Percentiles rank a stretch among this genome's conserved stretches.
Conservation (phyloP, 2,113 vertebrate species). For the Lepus europaeus region DNA sequence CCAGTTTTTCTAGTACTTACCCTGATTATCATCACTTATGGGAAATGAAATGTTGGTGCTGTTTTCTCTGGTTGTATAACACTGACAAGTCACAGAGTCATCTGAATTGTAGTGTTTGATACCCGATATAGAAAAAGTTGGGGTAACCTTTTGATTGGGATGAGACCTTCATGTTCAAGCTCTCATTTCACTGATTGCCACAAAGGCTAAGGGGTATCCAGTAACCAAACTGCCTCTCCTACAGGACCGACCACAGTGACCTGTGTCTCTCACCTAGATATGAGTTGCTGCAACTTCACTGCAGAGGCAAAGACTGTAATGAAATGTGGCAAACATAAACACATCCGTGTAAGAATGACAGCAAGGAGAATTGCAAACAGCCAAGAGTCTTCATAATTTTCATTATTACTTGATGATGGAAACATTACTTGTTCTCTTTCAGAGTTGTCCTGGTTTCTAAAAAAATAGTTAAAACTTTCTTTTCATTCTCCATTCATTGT, state of each 20-base stretch:
- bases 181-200: background rate
- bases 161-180: background rate
- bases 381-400: background rate
- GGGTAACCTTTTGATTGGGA: background rate
- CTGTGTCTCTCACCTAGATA: background rate
- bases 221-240: background rate
- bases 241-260: background rate
- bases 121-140: background rate
- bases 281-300: background rate
- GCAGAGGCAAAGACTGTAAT: background rate
- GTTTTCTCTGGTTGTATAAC: background rate
- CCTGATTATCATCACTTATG: background rate
- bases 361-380: constrained; percentile 49
- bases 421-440: background rate
- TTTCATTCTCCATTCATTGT: background rate
- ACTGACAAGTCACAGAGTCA: background rate
- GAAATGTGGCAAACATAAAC: constrained; percentile 52
- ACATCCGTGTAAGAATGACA: background rate
- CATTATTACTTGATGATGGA: background rate
- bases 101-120: background rate
- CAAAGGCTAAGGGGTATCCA: background rate
- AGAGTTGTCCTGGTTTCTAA: background rate
- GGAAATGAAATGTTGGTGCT: background rate
- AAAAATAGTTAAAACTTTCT: constrained; percentile 7
- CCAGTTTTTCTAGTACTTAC: background rate